Evolutionary conservation across 2,797 vertebrate genomes (phyloP).

Genomic region (Leucoraja ocellata): DNA sequence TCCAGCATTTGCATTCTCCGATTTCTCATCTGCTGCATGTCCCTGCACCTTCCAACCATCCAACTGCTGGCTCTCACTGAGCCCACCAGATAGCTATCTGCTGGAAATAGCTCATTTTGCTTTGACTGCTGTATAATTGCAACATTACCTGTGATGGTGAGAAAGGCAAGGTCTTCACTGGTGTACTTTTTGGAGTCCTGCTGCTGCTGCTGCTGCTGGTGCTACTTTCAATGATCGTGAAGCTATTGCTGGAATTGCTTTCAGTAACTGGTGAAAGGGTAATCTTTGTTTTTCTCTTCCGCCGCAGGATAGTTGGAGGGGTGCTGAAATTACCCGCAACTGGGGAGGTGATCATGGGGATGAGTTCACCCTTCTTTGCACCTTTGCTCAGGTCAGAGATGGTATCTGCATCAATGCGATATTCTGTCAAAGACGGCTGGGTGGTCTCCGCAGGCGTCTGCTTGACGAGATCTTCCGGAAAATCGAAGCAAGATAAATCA

Average conservation of each 20-base stretch:
- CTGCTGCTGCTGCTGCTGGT: constrained; percentile 58
- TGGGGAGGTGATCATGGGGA: constrained; percentile 83
- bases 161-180: constrained; percentile 89
- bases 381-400: constrained; percentile 86
- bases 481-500: constrained; percentile 81
- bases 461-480: constrained; percentile 66
- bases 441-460: constrained; percentile 38
- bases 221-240: constrained; percentile 59
- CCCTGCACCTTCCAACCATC: background rate
- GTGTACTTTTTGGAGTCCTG: constrained; percentile 91
- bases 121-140: background rate
- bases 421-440: constrained; percentile 67
- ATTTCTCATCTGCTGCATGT: too few relatives aligned
- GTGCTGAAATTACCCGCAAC: constrained; percentile 61
- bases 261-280: constrained; percentile 72
- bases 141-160: constrained; percentile 84
- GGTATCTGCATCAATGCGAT: constrained; percentile 81
- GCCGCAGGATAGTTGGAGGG: constrained; percentile 72
- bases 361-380: constrained; percentile 81
- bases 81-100: background rate
- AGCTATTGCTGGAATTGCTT: constrained; percentile 46
- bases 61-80: background rate
- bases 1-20: too few relatives aligned
- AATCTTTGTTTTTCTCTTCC: constrained; percentile 71
- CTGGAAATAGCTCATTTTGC: background rate